Conservation (phyloP, 2,797 vertebrate genomes). For the Poeciliopsis paucimaculata region DNA sequence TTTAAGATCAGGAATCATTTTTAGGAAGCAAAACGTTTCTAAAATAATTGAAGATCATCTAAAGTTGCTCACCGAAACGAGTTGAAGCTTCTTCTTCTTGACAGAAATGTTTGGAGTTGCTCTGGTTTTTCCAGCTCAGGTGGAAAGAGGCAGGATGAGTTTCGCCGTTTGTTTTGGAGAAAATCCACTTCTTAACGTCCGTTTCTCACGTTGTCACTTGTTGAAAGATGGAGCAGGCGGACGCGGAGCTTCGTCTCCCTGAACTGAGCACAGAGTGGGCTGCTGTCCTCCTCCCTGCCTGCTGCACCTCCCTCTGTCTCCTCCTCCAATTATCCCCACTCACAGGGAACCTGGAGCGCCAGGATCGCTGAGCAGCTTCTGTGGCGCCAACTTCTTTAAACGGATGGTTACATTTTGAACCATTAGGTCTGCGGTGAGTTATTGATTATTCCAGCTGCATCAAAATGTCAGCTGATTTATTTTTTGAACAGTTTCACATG, state of each 20-base stretch:
- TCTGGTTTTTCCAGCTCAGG: neutral
- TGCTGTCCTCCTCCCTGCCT: slow-evolving; percentile 8
- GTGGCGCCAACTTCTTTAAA: neutral
- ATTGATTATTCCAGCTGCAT: slow-evolving; percentile 44
- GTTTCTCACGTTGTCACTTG: slow-evolving; percentile 36
- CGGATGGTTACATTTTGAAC: neutral
- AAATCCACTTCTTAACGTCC: slow-evolving; percentile 4
- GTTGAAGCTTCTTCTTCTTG: neutral
- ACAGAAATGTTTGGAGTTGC: neutral
- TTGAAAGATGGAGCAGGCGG: slow-evolving; percentile 28
- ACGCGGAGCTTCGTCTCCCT: slow-evolving; percentile 10
- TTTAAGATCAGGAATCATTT: neutral
- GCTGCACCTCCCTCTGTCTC: slow-evolving; percentile 10
- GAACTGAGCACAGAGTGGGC: slow-evolving; percentile 29
- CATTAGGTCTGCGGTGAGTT: neutral
- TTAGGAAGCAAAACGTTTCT: too few species aligned
- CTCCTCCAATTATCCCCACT: slow-evolving; percentile 6
- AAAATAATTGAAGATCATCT: neutral
- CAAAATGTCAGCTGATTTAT: slow-evolving; percentile 20
- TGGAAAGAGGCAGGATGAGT: neutral
- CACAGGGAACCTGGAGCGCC: neutral
- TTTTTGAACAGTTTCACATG: neutral
- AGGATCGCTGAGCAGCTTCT: neutral
- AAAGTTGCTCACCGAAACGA: neutral
- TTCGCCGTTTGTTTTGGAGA: neutral